Evolutionary conservation across 1,140 invertebrate species (phyloP).

Genomic region (Polypedilum vanderplanki): DNA sequence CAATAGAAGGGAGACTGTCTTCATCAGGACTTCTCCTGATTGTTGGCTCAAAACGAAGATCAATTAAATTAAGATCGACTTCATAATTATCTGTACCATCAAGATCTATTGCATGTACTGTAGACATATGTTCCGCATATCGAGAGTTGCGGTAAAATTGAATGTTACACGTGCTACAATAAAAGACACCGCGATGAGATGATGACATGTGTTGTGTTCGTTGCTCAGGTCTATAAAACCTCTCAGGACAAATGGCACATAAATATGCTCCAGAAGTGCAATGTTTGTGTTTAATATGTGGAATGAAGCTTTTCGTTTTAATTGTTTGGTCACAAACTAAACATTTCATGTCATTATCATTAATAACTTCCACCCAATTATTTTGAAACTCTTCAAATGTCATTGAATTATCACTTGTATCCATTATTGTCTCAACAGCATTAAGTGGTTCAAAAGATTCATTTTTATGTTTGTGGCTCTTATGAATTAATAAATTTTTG

Average conservation of each 20-base stretch:
- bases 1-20: background rate
- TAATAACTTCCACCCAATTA: background rate
- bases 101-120: background rate
- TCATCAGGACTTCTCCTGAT: background rate
- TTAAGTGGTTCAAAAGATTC: background rate
- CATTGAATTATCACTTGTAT: background rate
- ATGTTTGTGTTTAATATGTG: background rate
- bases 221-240: background rate
- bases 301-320: background rate
- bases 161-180: background rate
- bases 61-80: background rate
- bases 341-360: conserved; percentile 7
- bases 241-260: background rate
- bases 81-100: background rate
- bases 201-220: background rate
- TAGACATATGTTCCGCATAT: background rate
- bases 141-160: conserved; percentile 4
- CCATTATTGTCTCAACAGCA: background rate
- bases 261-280: background rate
- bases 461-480: background rate
- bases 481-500: background rate
- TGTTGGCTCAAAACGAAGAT: background rate
- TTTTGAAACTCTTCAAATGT: background rate
- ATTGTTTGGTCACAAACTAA: background rate
- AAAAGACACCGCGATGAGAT: background rate